phyloP scores from a whole-genome alignment of 2,113 vertebrate genomes.

The Brachyhypopomus occidentalis region DNA sequence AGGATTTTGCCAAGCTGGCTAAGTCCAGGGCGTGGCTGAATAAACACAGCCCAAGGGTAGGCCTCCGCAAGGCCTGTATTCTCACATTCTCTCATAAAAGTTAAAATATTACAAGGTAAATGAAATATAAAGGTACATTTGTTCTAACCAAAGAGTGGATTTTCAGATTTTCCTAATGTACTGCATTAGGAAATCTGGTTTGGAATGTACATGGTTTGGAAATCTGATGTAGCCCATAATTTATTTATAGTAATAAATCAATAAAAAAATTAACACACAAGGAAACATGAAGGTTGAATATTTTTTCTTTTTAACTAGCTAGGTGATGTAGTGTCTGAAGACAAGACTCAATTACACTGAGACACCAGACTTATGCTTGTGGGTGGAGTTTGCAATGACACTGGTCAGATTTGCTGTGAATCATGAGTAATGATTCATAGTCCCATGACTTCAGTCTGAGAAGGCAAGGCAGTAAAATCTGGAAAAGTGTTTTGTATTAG shows the following conservation, averaged over 20 bases:
- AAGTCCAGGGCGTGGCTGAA: slow-evolving; percentile 12
- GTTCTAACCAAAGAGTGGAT: background rate
- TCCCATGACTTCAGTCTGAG: slow-evolving; percentile 54
- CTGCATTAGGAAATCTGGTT: too few relatives aligned
- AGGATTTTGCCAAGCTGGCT: slow-evolving; percentile 28
- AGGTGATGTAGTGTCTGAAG: background rate
- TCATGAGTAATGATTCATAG: slow-evolving; percentile 61
- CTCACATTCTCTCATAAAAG: background rate
- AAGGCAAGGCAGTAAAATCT: background rate
- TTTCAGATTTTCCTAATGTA: too few relatives aligned
- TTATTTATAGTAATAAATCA: too few relatives aligned
- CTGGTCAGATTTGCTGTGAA: slow-evolving; percentile 40
- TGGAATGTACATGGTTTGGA: too few relatives aligned
- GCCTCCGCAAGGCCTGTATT: background rate
- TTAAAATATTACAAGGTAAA: background rate
- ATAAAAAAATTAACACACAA: too few relatives aligned
- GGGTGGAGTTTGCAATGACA: slow-evolving; percentile 49
- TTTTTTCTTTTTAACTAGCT: background rate
- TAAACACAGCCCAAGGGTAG: background rate
- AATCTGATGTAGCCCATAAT: too few relatives aligned
- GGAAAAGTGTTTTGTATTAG: background rate
- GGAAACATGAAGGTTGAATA: too few relatives aligned
- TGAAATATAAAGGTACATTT: background rate
- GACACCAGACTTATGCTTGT: slow-evolving; percentile 17
- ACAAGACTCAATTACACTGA: slow-evolving; percentile 14